Evolutionary conservation across 1,140 invertebrate genomes (phyloP).

Genomic region (Diorhabda elongata): DNA sequence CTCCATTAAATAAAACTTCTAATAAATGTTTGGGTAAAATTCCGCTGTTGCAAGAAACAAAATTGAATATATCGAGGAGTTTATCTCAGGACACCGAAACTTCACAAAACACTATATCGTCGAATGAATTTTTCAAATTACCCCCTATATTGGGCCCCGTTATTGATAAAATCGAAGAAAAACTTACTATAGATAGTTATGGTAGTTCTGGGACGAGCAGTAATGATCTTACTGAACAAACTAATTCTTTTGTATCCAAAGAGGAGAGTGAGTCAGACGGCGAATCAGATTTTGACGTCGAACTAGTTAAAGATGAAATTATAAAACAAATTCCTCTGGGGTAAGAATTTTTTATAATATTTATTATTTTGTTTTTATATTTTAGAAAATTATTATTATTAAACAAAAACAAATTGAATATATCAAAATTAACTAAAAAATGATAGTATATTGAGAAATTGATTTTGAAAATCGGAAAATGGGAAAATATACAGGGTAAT

Average conservation of each 20-base stretch:
- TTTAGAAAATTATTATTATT: background rate
- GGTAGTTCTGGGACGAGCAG: slow-evolving; percentile 52
- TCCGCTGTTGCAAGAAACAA: slow-evolving; percentile 36
- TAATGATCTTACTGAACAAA: slow-evolving; percentile 24
- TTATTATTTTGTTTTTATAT: background rate
- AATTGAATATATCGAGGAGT: slow-evolving; percentile 43
- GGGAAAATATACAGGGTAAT: no score
- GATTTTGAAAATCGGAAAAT: no score
- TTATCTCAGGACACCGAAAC: slow-evolving; percentile 56
- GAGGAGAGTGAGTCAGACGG: slow-evolving; percentile 25
- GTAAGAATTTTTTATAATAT: background rate
- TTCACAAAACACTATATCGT: slow-evolving; percentile 47
- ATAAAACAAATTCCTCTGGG: background rate
- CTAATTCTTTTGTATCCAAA: slow-evolving; percentile 20
- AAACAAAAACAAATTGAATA: no score
- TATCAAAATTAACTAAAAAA: no score
- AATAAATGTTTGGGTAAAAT: slow-evolving; percentile 28
- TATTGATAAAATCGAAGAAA: slow-evolving; percentile 40
- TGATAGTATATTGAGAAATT: no score
- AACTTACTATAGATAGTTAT: slow-evolving; percentile 58
- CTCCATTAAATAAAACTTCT: slow-evolving; percentile 31
- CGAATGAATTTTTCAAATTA: slow-evolving; percentile 55
- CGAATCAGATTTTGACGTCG: slow-evolving; percentile 16
- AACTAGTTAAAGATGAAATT: background rate
- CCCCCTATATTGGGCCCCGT: slow-evolving; percentile 69